phyloP scores from a whole-genome alignment of 2,888 invertebrate genomes.

The Boloria selene region DNA sequence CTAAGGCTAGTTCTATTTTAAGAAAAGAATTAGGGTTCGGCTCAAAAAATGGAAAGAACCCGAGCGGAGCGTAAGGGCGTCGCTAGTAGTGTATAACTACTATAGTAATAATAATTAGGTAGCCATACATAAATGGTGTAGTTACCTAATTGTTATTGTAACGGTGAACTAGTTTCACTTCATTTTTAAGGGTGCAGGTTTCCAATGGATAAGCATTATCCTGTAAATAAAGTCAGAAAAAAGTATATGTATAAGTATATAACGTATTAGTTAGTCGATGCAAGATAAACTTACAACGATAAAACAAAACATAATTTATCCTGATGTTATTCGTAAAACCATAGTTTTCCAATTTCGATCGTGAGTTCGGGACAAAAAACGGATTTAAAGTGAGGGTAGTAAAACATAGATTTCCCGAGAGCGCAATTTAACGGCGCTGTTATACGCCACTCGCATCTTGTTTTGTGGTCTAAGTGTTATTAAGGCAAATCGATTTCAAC shows the following conservation, averaged over 20 bases:
- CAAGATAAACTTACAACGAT: background rate
- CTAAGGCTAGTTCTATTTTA: too few species aligned
- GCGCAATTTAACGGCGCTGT: constrained; percentile 38
- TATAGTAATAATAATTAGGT: too few species aligned
- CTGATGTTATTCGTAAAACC: background rate
- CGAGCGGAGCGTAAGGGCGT: too few species aligned
- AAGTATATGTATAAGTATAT: background rate
- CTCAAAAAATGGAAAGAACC: too few species aligned
- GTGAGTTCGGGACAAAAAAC: constrained; percentile 33
- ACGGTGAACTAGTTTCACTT: too few species aligned
- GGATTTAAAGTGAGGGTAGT: constrained; percentile 37
- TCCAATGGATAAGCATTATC: too few species aligned
- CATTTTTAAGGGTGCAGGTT: too few species aligned
- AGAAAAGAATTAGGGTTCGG: too few species aligned
- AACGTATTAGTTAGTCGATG: background rate
- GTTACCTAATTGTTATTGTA: too few species aligned
- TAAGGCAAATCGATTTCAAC: background rate
- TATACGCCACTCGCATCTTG: constrained; percentile 16
- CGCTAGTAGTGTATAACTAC: too few species aligned
- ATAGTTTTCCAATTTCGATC: constrained; percentile 13
- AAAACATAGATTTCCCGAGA: constrained; percentile 42
- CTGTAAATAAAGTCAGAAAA: background rate
- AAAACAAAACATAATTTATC: constrained; percentile 3
- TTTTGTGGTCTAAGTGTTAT: constrained; percentile 7
- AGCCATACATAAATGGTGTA: too few species aligned